Evolutionary conservation across 2,888 invertebrate genomes (phyloP).

Genomic region (Torymus aiolomorphi): DNA sequence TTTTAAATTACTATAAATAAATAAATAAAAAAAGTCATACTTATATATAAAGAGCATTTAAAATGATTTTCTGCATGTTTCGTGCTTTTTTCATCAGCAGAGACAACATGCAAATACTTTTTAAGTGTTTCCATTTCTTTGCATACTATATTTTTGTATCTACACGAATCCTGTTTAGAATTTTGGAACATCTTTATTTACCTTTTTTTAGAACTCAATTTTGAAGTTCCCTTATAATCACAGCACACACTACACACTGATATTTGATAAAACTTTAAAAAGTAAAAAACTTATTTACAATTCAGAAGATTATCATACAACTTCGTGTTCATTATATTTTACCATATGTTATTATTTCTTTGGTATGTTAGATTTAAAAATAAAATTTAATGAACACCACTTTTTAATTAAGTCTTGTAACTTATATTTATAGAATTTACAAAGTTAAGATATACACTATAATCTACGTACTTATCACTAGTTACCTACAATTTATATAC

Average conservation of each 20-base stretch:
- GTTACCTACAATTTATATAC: constrained; percentile 53
- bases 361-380: constrained; percentile 28
- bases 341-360: constrained; percentile 18
- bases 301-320: background rate
- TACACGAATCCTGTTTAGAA: too few relatives aligned
- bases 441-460: constrained; percentile 43
- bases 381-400: constrained; percentile 41
- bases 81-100: background rate
- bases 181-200: too few relatives aligned
- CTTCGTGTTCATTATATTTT: constrained; percentile 32
- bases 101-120: too few relatives aligned
- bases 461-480: constrained; percentile 32
- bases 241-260: too few relatives aligned
- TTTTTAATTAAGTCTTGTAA: constrained; percentile 23
- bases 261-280: background rate
- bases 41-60: background rate
- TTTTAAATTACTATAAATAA: too few relatives aligned
- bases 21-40: too few relatives aligned
- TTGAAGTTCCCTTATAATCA: too few relatives aligned
- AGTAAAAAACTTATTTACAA: constrained; percentile 17
- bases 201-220: too few relatives aligned
- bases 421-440: constrained; percentile 50
- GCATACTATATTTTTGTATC: too few relatives aligned
- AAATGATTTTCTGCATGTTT: background rate
- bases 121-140: too few relatives aligned